These are phyloP conservation scores for Thysanoteuthis rhombus DNA, from an alignment of 2,888 invertebrate genomes.

Conservation along the genomic window DNA sequence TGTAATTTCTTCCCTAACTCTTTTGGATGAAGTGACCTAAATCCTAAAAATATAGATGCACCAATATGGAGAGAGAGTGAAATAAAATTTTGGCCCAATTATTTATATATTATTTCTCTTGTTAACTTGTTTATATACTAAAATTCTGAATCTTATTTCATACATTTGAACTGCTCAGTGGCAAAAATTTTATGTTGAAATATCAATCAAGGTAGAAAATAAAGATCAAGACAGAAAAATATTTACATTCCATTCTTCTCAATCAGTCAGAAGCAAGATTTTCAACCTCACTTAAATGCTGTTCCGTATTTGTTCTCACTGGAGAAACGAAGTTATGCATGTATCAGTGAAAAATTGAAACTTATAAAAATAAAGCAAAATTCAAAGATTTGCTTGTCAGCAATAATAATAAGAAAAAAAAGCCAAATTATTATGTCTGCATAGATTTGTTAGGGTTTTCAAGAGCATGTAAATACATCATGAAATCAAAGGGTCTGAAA, in stretches of 20 bases:
- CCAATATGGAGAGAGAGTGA: too few species aligned
- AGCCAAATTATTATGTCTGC: background rate
- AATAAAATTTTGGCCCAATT: too few species aligned
- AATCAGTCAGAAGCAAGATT: background rate
- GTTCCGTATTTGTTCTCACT: background rate
- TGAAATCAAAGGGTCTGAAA: background rate
- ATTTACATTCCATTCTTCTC: background rate
- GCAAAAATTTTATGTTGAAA: background rate
- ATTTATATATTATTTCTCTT: background rate
- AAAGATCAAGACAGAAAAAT: background rate
- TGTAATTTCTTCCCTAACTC: too few species aligned
- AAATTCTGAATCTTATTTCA: background rate
- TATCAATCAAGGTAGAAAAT: background rate
- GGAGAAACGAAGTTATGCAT: background rate
- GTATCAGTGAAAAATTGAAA: background rate
- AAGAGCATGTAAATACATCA: background rate
- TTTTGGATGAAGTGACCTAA: too few species aligned
- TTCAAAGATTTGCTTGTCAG: background rate
- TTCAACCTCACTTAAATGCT: background rate
- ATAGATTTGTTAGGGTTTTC: background rate
- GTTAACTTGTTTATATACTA: background rate
- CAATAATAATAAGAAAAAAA: background rate
- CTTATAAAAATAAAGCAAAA: background rate
- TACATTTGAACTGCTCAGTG: background rate
- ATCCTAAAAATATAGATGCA: too few species aligned